Evolutionary conservation across 2,888 invertebrate genomes (phyloP), one percentile per base, ranked within the genome.

Genomic region (Papilio elwesi): DNA sequence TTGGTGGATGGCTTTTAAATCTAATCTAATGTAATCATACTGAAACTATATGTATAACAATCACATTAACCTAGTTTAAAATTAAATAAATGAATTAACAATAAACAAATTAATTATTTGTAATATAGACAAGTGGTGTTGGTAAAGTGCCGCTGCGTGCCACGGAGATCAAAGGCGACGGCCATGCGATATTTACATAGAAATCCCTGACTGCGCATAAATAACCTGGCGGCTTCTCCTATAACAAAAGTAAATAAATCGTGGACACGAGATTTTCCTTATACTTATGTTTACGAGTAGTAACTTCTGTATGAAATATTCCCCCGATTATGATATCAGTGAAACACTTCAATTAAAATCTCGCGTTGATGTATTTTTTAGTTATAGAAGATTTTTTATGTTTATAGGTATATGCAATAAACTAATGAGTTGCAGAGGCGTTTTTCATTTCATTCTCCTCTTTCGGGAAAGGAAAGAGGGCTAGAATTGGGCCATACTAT

Each of bases 121-220:
- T 26, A 26, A 26, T 49, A 66, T 66, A 74, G 68, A 71, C 65
- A 48, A 74, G 74, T 53, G 51, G 74, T 73, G 73, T 73, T 48
- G 72, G 71, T 71, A 55, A 64, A 76, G 74, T 52, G 63, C 57
- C 16, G 76, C 67, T 77, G 80, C 83, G 81, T 84, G 84, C 80
- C 83, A 71, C 73, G 68, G 70, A 85, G 85, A 89, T 89, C 89
- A 82, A 83, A 82, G 83, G 74, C 62, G 70, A 68, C 68, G 36
- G 57, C 70, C 47, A 47, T 16, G 49, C 48, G 49, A 53, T 65
- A 79, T 80, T 82, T 78, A 74, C 81, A 81, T 82, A 77, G 72
- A 68, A 68, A 70, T 49, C 70, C 82, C 80, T 83, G 83, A 79
- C 78, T 73, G 71, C 75, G 83, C 83, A 83, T 83, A 81, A 80